Conservation (phyloP, 2,113 vertebrate species). For the Naja naja region DNA sequence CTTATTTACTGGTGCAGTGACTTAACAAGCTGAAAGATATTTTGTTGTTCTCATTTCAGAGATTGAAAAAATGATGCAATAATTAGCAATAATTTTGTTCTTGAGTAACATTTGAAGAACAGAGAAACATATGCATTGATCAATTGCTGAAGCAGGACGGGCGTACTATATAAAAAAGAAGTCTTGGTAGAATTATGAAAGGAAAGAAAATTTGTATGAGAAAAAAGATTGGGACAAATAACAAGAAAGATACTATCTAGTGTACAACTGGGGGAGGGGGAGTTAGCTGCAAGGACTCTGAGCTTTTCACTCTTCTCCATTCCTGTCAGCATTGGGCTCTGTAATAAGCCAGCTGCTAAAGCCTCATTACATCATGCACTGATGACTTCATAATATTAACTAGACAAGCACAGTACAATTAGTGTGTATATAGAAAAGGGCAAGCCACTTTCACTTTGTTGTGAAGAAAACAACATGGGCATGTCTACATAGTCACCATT, state of each 20-base stretch:
- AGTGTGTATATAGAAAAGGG: background rate
- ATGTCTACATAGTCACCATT: background rate
- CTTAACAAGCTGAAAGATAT: conserved; percentile 55
- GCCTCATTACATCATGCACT: background rate
- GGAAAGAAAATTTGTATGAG: background rate
- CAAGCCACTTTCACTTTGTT: background rate
- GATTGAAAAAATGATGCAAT: conserved; percentile 42
- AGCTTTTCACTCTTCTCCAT: background rate
- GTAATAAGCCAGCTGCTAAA: background rate
- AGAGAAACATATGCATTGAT: conserved; percentile 37
- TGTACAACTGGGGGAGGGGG: background rate
- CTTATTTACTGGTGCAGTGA: conserved; percentile 46
- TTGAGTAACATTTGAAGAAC: conserved; percentile 19
- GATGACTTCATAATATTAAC: background rate
- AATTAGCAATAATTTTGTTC: conserved; percentile 49
- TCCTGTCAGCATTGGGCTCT: background rate
- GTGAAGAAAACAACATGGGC: background rate
- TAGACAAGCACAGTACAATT: background rate
- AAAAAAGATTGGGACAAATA: background rate
- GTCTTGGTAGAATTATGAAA: background rate
- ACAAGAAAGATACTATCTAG: background rate
- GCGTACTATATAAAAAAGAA: background rate
- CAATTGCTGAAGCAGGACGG: conserved; percentile 4
- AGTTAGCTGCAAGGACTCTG: background rate
- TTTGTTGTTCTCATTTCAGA: conserved; percentile 34